These are phyloP conservation scores for Pseudochaenichthys georgianus DNA, from an alignment of 2,797 vertebrate species.

Conservation along the genomic window DNA sequence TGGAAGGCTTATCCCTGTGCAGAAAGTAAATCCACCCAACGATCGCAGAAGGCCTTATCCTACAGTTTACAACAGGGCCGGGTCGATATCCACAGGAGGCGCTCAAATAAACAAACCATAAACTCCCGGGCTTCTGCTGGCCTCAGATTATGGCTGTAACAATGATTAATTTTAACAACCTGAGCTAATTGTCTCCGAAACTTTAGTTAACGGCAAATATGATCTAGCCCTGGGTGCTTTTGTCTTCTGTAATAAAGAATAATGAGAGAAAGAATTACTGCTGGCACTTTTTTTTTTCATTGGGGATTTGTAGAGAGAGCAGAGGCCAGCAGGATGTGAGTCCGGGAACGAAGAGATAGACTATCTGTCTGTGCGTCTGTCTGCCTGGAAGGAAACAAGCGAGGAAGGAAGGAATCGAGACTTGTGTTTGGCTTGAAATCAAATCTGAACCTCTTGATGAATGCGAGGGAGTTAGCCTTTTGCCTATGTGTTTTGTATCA, in stretches of 20 bases:
- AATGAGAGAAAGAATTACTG: slow-evolving; percentile 77
- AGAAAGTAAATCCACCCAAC: slow-evolving; percentile 72
- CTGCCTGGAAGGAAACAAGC: slow-evolving; percentile 66
- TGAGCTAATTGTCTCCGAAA: slow-evolving; percentile 83
- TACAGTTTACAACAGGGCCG: slow-evolving; percentile 69
- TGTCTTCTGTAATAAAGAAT: slow-evolving; percentile 79
- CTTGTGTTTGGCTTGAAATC: slow-evolving; percentile 72
- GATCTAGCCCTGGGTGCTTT: slow-evolving; percentile 77
- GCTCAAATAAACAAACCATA: slow-evolving; percentile 80
- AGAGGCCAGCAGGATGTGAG: slow-evolving; percentile 66
- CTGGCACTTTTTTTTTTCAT: slow-evolving; percentile 56
- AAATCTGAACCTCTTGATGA: slow-evolving; percentile 69
- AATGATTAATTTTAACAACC: slow-evolving; percentile 85
- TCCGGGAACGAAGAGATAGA: slow-evolving; percentile 66
- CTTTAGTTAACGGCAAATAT: slow-evolving; percentile 84
- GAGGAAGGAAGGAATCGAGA: slow-evolving; percentile 67
- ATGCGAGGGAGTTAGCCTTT: slow-evolving; percentile 60
- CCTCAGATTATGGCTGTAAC: slow-evolving; percentile 71
- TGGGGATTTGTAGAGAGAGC: slow-evolving; percentile 60
- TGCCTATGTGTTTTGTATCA: slow-evolving; percentile 49
- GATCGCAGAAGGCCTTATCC: slow-evolving; percentile 69
- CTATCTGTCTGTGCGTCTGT: slow-evolving; percentile 59
- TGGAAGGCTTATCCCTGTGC: slow-evolving; percentile 64
- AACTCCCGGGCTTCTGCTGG: slow-evolving; percentile 70
- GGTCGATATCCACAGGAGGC: slow-evolving; percentile 76